Percentiles rank a stretch among this genome's conserved stretches.
These are phyloP conservation scores for Lepisosteus oculatus DNA, from an alignment of 2,113 vertebrate genomes.

Conservation along the genomic window DNA sequence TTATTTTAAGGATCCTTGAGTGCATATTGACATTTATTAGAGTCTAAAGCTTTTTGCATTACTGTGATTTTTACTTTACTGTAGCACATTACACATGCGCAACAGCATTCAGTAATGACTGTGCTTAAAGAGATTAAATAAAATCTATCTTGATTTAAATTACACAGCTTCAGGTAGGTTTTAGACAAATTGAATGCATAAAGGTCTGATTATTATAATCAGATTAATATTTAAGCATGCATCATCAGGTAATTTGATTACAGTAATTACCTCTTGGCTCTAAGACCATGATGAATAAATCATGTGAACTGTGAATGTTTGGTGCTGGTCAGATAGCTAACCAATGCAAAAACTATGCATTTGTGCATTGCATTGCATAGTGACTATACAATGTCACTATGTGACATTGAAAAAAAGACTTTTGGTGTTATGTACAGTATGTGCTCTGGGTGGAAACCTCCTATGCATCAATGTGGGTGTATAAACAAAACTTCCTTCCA, in stretches of 20 bases:
- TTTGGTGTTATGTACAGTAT: too few relatives aligned
- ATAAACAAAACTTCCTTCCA: too few relatives aligned
- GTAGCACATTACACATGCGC: background rate
- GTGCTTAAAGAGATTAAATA: background rate
- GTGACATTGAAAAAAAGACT: too few relatives aligned
- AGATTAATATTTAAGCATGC: background rate
- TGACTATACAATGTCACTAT: too few relatives aligned
- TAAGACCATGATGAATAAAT: background rate
- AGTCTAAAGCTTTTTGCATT: background rate
- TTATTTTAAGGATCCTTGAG: background rate
- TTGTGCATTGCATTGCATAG: too few relatives aligned
- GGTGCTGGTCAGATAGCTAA: background rate
- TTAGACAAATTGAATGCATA: background rate
- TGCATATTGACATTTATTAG: background rate
- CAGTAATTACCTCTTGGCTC: background rate
- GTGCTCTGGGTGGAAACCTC: too few relatives aligned
- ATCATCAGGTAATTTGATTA: background rate
- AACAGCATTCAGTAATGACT: background rate
- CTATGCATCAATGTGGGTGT: too few relatives aligned
- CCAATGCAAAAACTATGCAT: too few relatives aligned
- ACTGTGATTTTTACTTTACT: too few relatives aligned
- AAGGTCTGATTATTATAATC: conserved; percentile 5
- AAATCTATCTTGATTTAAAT: conserved; percentile 1
- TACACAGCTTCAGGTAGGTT: background rate
- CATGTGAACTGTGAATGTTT: background rate